A percentile compares a stretch with the other conserved stretches of the same genome.
These are phyloP conservation scores for Capromys pilorides DNA, from an alignment of 2,797 vertebrate species.

Conservation along the genomic window DNA sequence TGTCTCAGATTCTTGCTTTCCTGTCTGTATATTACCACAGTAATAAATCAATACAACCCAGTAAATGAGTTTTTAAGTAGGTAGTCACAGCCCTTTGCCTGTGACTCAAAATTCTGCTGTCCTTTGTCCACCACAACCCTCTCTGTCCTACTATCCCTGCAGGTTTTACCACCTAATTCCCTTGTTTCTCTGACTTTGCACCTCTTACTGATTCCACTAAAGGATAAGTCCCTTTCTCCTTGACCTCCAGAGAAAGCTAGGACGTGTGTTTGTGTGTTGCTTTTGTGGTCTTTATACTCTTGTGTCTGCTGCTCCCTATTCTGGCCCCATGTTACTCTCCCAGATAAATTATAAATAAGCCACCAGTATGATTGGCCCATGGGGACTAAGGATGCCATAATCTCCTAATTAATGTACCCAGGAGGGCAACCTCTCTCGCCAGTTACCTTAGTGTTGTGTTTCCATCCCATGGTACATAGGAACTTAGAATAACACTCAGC, in stretches of 20 bases:
- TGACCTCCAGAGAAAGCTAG: background rate
- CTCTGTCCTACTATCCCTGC: background rate
- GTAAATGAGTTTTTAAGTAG: background rate
- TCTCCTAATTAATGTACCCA: conserved; percentile 72
- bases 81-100: background rate
- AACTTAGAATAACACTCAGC: conserved; percentile 42
- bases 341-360: conserved; percentile 77
- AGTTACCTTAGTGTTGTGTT: conserved; percentile 66
- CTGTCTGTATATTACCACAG: background rate
- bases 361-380: conserved; percentile 69
- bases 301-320: background rate
- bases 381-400: conserved; percentile 71
- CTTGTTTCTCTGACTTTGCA: background rate
- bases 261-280: background rate
- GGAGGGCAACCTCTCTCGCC: conserved; percentile 60
- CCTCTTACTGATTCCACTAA: background rate
- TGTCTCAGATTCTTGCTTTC: background rate
- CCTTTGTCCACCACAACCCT: background rate
- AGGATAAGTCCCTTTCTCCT: background rate
- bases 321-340: conserved; percentile 47
- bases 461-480: conserved; percentile 49
- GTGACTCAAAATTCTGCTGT: background rate
- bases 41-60: background rate
- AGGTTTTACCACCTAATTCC: background rate
- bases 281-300: conserved; percentile 33